These are phyloP conservation scores for Lepidocolaptes lacrymiger DNA, from an alignment of 2,797 vertebrate species.

Conservation along the genomic window DNA sequence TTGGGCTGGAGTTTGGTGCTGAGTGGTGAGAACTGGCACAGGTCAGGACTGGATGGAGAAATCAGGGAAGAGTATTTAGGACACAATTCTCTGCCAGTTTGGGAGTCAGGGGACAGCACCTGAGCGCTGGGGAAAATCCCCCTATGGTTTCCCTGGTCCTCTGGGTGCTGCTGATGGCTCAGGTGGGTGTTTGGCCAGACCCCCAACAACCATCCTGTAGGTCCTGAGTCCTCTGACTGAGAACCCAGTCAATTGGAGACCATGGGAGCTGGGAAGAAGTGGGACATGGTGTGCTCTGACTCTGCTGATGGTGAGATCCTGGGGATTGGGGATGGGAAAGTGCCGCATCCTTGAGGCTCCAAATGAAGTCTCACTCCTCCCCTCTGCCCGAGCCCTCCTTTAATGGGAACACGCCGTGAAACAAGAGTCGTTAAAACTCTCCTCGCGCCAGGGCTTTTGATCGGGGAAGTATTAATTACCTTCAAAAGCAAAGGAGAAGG, in stretches of 20 bases:
- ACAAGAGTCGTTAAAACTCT: neutral
- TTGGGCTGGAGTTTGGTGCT: neutral
- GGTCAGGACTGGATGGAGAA: neutral
- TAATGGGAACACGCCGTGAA: neutral
- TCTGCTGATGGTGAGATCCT: neutral
- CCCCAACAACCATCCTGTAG: fast-evolving
- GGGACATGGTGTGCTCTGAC: fast-evolving
- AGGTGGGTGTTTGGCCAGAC: neutral
- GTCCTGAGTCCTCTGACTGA: neutral
- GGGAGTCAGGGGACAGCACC: neutral
- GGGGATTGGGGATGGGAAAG: neutral
- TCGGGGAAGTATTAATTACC: slow-evolving; percentile 56
- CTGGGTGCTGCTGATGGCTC: neutral
- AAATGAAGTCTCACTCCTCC: neutral
- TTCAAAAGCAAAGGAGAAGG: slow-evolving; percentile 10
- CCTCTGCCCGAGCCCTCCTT: neutral
- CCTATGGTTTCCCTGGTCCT: neutral
- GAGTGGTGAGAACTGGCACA: neutral
- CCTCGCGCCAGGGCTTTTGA: slow-evolving; percentile 19
- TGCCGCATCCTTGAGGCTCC: neutral
- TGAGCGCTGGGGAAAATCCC: neutral
- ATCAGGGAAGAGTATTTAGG: neutral
- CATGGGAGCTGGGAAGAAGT: neutral
- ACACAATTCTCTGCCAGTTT: neutral
- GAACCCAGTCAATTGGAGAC: too few relatives aligned